These are phyloP conservation scores for Manacus vitellinus DNA, from an alignment of 2,113 vertebrate species.

Conservation along the genomic window DNA sequence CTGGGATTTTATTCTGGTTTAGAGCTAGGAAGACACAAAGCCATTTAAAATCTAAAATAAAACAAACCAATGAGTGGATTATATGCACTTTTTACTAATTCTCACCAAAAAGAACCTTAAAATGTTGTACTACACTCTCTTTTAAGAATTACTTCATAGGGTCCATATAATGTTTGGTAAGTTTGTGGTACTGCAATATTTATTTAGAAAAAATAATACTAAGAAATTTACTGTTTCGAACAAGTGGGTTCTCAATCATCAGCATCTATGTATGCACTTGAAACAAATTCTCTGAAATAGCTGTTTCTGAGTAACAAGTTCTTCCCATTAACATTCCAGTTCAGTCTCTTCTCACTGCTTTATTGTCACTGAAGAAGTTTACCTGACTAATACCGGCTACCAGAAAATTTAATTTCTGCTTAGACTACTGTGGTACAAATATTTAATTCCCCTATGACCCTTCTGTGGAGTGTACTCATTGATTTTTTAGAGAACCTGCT, in stretches of 20 bases:
- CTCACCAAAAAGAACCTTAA: not conserved
- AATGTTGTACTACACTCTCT: not conserved
- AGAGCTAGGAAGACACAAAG: not conserved
- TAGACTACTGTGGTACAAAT: not conserved
- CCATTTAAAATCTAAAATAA: not conserved
- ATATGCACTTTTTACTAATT: not conserved
- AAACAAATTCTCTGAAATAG: not conserved
- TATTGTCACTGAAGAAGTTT: not conserved
- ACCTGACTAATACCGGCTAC: not conserved
- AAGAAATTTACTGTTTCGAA: not conserved
- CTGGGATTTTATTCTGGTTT: not conserved
- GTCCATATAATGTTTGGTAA: not conserved
- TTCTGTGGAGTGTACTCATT: rapidly evolving
- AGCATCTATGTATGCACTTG: not conserved
- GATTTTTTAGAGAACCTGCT: not conserved
- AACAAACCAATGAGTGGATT: not conserved
- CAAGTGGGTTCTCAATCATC: not conserved
- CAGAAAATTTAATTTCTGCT: not conserved
- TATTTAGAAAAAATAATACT: not conserved
- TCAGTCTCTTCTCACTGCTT: not conserved
- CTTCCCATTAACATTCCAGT: not conserved
- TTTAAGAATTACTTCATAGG: not conserved
- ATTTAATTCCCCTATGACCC: not conserved
- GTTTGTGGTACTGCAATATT: not conserved
- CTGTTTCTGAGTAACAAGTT: not conserved